These are phyloP conservation scores for Tipula helvola DNA, from an alignment of 2,888 invertebrate species.

Conservation along the genomic window DNA sequence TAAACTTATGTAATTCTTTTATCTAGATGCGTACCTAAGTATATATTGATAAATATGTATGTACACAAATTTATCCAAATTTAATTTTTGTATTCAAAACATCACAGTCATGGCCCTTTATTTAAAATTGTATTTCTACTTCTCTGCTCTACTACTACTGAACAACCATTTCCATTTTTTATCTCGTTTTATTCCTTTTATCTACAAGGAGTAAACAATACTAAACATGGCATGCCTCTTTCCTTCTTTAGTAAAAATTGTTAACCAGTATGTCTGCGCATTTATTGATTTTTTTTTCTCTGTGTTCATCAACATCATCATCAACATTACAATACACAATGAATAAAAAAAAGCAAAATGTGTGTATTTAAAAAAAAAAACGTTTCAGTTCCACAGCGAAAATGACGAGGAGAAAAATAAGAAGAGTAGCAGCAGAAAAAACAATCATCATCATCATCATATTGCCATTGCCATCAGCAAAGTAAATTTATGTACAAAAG, in stretches of 20 bases:
- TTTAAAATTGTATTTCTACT: neutral
- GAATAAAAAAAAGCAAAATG: neutral
- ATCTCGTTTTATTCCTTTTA: neutral
- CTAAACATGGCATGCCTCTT: neutral
- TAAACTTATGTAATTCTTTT: neutral
- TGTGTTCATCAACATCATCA: neutral
- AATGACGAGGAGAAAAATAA: neutral
- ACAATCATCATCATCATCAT: neutral
- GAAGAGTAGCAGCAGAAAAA: neutral
- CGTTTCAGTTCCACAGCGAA: neutral
- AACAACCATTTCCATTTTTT: neutral
- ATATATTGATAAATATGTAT: neutral
- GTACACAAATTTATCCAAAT: neutral
- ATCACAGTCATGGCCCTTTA: neutral
- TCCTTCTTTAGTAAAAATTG: neutral
- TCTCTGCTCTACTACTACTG: neutral
- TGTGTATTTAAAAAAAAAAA: neutral
- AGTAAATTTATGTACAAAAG: neutral
- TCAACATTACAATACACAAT: neutral
- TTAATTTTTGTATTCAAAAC: neutral
- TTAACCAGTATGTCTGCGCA: constrained; percentile 4
- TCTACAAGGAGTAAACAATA: neutral
- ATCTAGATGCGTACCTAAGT: neutral
- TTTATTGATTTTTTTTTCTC: neutral
- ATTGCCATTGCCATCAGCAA: neutral